phyloP scores from a whole-genome alignment of 2,113 vertebrate genomes.

The Epinephelus moara region DNA sequence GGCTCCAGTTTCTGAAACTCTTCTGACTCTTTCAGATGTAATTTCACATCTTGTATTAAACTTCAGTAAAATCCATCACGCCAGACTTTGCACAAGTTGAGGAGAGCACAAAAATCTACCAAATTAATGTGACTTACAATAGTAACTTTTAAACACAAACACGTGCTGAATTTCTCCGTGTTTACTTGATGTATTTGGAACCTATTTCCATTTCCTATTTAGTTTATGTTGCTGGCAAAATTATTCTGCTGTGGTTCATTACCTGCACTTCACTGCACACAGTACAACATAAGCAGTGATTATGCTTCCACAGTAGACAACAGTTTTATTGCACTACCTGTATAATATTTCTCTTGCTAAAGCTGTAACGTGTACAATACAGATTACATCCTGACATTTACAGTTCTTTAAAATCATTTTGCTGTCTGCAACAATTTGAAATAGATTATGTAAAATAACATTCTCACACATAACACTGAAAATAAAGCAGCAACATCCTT shows the following conservation, averaged over 20 bases:
- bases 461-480: neutral
- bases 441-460: neutral
- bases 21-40: too few relatives aligned
- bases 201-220: neutral
- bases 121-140: too few relatives aligned
- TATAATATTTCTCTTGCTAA: neutral
- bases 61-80: too few relatives aligned
- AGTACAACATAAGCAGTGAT: neutral
- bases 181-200: neutral
- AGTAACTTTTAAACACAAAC: too few relatives aligned
- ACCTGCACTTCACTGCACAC: neutral
- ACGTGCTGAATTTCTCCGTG: too few relatives aligned
- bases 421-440: neutral
- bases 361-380: neutral
- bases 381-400: conserved; percentile 6
- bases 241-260: neutral
- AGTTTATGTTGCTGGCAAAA: neutral
- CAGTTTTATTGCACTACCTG: neutral
- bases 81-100: too few relatives aligned
- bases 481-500: neutral
- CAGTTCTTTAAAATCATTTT: neutral
- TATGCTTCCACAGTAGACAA: neutral
- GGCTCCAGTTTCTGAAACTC: too few relatives aligned
- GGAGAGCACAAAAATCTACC: too few relatives aligned
- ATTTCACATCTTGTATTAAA: too few relatives aligned